Conservation (phyloP, 2,888 invertebrate genomes). For the Branchellion lobata region DNA sequence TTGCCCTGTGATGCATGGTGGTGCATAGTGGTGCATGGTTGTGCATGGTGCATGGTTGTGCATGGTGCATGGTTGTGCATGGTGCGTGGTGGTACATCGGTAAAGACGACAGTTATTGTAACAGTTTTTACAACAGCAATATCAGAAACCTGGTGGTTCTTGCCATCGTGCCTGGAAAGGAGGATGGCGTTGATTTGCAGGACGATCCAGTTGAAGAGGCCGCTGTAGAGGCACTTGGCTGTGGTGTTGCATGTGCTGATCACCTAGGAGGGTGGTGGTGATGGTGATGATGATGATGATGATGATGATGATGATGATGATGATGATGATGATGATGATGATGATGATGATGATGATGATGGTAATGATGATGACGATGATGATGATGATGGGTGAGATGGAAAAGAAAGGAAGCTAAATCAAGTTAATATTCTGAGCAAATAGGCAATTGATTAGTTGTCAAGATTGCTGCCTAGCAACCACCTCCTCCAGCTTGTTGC, state of each 20-base stretch:
- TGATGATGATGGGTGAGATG: neutral
- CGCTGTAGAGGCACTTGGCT: constrained; percentile 93
- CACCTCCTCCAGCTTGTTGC: constrained; percentile 76
- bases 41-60: too few species aligned
- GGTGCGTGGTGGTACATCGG: too few species aligned
- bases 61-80: too few species aligned
- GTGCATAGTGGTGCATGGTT: too few species aligned
- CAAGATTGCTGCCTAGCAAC: too few species aligned
- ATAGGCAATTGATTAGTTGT: too few species aligned
- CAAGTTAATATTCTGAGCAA: too few species aligned
- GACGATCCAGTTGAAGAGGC: constrained; percentile 95
- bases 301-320: constrained; percentile 42
- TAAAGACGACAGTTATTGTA: neutral
- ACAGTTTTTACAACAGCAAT: neutral
- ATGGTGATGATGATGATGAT: constrained; percentile 42
- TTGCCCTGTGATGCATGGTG: constrained; percentile 72
- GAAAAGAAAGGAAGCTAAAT: neutral
- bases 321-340: constrained; percentile 32
- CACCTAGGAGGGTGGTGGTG: constrained; percentile 54
- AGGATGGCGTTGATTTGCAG: constrained; percentile 91
- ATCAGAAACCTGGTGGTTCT: constrained; percentile 71
- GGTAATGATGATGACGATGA: neutral
- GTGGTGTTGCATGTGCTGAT: constrained; percentile 78
- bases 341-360: neutral
- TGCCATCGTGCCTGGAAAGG: constrained; percentile 79